Percentiles rank a stretch among this genome's conserved stretches.
phyloP scores from a whole-genome alignment of 1,140 invertebrate genomes.

The Procambarus clarkii region DNA sequence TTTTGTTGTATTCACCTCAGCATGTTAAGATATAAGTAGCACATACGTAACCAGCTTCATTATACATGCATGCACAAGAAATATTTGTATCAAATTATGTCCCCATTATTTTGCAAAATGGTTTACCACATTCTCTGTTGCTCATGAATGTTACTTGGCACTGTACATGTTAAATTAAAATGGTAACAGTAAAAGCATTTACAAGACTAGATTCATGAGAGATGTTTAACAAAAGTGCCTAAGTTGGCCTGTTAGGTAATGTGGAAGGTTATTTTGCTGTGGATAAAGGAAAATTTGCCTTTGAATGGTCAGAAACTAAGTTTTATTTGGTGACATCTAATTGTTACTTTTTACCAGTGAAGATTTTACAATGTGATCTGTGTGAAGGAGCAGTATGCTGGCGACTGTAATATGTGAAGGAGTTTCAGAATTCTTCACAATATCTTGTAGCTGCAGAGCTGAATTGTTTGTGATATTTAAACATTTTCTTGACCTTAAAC shows the following conservation, averaged over 20 bases:
- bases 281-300: not conserved
- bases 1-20: slow-evolving; percentile 60
- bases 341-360: too few relatives aligned
- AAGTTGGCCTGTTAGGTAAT: not conserved
- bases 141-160: not conserved
- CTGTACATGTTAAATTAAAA: not conserved
- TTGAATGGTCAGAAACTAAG: not conserved
- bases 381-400: too few relatives aligned
- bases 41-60: slow-evolving; percentile 29
- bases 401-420: too few relatives aligned
- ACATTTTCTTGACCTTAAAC: too few relatives aligned
- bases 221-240: too few relatives aligned
- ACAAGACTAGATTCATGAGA: too few relatives aligned
- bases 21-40: slow-evolving; percentile 56
- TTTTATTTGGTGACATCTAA: not conserved
- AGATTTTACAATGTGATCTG: too few relatives aligned
- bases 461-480: too few relatives aligned
- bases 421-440: too few relatives aligned
- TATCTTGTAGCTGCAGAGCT: too few relatives aligned
- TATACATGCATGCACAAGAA: not conserved
- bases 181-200: too few relatives aligned
- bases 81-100: not conserved
- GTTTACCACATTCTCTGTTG: not conserved
- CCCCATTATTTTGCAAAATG: not conserved
- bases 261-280: not conserved